Evolutionary conservation across 2,797 vertebrate genomes (phyloP).

Genomic region (Enteromius thamalakanensis): DNA sequence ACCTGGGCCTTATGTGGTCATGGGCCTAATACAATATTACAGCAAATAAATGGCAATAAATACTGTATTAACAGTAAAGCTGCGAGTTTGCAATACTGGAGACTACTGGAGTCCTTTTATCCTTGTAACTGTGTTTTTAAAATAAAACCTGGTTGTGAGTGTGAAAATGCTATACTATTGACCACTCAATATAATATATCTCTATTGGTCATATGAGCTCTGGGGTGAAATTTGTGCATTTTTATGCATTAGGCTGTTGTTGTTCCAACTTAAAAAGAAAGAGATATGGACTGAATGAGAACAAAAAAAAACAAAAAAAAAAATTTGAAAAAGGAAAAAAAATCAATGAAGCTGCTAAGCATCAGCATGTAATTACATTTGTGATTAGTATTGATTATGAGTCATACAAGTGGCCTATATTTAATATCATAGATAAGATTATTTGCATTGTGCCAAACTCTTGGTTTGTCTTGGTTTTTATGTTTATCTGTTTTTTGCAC

Average conservation of each 20-base stretch:
- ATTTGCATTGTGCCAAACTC: conserved; percentile 34
- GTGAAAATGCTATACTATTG: conserved; percentile 34
- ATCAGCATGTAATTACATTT: conserved; percentile 79
- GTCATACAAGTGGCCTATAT: conserved; percentile 60
- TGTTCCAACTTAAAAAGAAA: conserved; percentile 71
- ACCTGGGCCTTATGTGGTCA: not conserved
- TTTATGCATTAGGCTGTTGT: conserved; percentile 59
- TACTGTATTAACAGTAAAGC: not conserved
- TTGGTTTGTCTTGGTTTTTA: conserved; percentile 12
- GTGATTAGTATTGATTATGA: conserved; percentile 81
- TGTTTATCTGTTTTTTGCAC: conserved; percentile 4
- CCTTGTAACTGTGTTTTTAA: conserved; percentile 1
- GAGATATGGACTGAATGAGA: conserved; percentile 80
- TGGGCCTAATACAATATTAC: no score
- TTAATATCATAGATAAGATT: conserved; percentile 66
- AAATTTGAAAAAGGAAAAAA: conserved; percentile 56
- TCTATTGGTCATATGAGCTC: conserved; percentile 68
- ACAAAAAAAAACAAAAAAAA: conserved; percentile 63
- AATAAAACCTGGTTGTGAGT: not conserved
- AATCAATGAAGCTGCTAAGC: conserved; percentile 78
- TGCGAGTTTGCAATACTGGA: not conserved
- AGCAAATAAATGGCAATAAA: not conserved
- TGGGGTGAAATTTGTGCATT: conserved; percentile 76
- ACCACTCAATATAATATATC: conserved; percentile 56
- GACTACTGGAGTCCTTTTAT: not conserved